These are phyloP conservation scores for Notiomystis cincta DNA, from an alignment of 2,113 vertebrate genomes.

Conservation along the genomic window DNA sequence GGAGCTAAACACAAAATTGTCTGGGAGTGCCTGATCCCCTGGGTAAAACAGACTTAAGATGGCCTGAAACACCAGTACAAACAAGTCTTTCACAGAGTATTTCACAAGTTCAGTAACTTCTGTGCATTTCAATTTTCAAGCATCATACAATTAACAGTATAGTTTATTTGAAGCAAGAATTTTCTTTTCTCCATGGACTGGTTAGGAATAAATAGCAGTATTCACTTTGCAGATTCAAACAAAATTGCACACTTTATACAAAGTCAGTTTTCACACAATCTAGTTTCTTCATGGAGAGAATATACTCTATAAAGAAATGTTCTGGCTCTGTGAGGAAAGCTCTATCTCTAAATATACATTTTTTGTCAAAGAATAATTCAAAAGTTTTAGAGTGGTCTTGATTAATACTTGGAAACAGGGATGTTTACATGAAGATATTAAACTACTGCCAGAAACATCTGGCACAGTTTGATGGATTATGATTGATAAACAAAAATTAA, in stretches of 20 bases:
- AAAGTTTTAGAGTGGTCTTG: neutral
- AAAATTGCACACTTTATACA: neutral
- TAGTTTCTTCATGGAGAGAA: neutral
- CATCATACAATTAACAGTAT: neutral
- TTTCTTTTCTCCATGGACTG: neutral
- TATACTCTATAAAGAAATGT: neutral
- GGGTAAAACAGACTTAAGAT: neutral
- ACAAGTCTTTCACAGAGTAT: neutral
- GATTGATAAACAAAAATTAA: neutral
- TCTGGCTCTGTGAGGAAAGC: neutral
- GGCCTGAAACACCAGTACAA: neutral
- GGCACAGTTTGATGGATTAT: neutral
- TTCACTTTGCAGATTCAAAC: neutral
- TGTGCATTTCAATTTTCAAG: neutral
- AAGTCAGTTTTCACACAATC: neutral
- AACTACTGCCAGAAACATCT: constrained; percentile 19
- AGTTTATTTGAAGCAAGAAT: neutral
- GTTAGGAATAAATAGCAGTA: neutral
- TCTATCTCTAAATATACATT: neutral
- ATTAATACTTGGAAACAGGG: neutral
- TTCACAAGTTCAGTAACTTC: neutral
- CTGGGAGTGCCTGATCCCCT: neutral
- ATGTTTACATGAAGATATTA: neutral
- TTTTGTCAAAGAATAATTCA: neutral
- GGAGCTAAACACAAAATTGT: constrained; percentile 3